Evolutionary conservation across 2,113 vertebrate genomes (phyloP).

Genomic region (Rhabdomys dilectus): DNA sequence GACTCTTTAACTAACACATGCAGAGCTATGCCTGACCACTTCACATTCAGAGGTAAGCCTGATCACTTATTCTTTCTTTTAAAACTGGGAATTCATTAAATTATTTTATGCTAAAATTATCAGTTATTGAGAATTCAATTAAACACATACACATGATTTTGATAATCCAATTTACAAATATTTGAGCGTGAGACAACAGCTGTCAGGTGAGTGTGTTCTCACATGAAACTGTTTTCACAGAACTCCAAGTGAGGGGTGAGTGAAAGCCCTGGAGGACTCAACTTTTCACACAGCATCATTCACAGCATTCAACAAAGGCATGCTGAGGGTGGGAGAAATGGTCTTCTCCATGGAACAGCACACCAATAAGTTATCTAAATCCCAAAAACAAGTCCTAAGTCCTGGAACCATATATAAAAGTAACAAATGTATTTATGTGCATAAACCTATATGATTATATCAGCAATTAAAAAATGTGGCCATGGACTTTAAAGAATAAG

Average conservation of each 20-base stretch:
- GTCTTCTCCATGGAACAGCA: not conserved
- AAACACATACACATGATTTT: not conserved
- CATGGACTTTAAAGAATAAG: not conserved
- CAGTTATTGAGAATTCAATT: not conserved
- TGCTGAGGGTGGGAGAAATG: not conserved
- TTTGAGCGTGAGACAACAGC: not conserved
- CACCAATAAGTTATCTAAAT: not conserved
- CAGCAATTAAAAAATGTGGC: not conserved
- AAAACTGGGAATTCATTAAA: no score
- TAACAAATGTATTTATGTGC: not conserved
- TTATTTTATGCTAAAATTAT: not conserved
- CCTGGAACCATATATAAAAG: not conserved
- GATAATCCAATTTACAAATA: not conserved
- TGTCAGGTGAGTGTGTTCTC: not conserved
- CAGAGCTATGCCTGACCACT: no score
- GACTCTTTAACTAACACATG: not conserved
- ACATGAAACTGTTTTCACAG: not conserved
- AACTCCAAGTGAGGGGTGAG: not conserved
- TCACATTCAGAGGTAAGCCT: not conserved
- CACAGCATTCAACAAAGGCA: not conserved
- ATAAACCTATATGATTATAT: not conserved
- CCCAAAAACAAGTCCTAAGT: not conserved
- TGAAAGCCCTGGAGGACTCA: not conserved
- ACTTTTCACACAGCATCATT: not conserved
- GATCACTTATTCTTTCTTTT: not conserved